Evolutionary conservation across 2,113 vertebrate species (phyloP).

Genomic region (Callorhinus ursinus): DNA sequence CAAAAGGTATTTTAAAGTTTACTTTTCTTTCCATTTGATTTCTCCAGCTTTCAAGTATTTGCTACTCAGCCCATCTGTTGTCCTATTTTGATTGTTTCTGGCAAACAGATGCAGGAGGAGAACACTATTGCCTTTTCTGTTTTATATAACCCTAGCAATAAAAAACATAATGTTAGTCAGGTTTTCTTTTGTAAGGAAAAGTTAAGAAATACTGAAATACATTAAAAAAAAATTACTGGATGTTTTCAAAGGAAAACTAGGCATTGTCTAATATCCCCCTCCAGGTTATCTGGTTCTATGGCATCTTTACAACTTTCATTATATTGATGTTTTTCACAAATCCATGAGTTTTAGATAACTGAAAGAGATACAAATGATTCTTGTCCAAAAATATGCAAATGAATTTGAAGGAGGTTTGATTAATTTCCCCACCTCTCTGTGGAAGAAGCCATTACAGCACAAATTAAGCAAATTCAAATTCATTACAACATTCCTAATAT

Average conservation of each 20-base stretch:
- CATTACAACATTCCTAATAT: not conserved
- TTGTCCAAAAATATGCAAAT: not conserved
- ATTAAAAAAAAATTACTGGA: not conserved
- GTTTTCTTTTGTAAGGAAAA: conserved; percentile 53
- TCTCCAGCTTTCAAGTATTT: conserved; percentile 54
- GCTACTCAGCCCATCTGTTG: conserved; percentile 64
- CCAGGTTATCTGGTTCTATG: not conserved
- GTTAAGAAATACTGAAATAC: not conserved
- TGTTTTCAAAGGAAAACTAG: not conserved
- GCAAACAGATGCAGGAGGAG: conserved; percentile 62
- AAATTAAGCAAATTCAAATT: conserved; percentile 42
- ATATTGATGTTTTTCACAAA: not conserved
- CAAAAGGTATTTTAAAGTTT: conserved; percentile 51
- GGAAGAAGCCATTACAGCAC: conserved; percentile 22
- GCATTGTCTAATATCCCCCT: not conserved
- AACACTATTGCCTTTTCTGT: conserved; percentile 58
- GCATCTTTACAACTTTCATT: not conserved
- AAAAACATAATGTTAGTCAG: conserved; percentile 50
- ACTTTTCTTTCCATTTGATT: conserved; percentile 60
- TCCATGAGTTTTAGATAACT: conserved; percentile 5
- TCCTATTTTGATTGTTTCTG: conserved; percentile 70
- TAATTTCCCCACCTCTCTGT: not conserved
- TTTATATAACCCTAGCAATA: conserved; percentile 64
- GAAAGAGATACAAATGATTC: not conserved
- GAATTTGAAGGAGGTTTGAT: not conserved